Percentiles rank a stretch among this genome's conserved stretches.
These are phyloP conservation scores for Lasioglossum albipes DNA, from an alignment of 1,140 invertebrate species.

Conservation along the genomic window DNA sequence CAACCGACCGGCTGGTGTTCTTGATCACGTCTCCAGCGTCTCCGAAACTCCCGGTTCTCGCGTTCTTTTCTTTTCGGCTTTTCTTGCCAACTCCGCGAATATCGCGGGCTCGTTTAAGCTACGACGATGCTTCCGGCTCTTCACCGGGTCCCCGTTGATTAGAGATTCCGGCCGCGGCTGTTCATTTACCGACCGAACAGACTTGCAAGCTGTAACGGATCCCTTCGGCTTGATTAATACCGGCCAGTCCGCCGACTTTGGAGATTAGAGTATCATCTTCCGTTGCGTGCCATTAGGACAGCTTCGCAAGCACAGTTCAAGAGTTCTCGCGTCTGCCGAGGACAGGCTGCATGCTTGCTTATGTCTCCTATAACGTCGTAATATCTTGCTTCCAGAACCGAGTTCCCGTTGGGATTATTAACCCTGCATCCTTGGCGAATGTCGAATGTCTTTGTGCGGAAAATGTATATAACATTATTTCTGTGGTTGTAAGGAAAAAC, in stretches of 20 bases:
- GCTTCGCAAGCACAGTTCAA: too few species aligned
- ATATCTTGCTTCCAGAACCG: too few species aligned
- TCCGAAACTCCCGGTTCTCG: conserved; percentile 2
- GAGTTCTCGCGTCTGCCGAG: too few species aligned
- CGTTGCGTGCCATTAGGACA: too few species aligned
- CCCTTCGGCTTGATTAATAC: neutral
- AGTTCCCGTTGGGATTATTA: too few species aligned
- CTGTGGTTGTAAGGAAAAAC: too few species aligned
- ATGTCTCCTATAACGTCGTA: too few species aligned
- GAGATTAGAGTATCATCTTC: too few species aligned
- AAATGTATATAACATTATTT: too few species aligned
- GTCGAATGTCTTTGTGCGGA: too few species aligned
- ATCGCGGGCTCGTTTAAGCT: conserved; percentile 11
- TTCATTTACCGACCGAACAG: neutral
- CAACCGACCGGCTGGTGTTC: conserved; percentile 35
- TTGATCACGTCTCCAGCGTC: conserved; percentile 46
- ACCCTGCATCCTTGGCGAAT: too few species aligned
- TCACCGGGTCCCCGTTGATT: neutral
- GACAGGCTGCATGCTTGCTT: too few species aligned
- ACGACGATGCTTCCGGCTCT: neutral
- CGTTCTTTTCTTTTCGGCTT: neutral
- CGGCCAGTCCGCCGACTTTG: neutral
- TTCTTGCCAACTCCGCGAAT: conserved; percentile 24
- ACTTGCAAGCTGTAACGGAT: neutral
- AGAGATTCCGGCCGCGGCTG: conserved; percentile 11